Conservation (phyloP, 2,888 invertebrate genomes). For the Acrocera orbiculus region DNA sequence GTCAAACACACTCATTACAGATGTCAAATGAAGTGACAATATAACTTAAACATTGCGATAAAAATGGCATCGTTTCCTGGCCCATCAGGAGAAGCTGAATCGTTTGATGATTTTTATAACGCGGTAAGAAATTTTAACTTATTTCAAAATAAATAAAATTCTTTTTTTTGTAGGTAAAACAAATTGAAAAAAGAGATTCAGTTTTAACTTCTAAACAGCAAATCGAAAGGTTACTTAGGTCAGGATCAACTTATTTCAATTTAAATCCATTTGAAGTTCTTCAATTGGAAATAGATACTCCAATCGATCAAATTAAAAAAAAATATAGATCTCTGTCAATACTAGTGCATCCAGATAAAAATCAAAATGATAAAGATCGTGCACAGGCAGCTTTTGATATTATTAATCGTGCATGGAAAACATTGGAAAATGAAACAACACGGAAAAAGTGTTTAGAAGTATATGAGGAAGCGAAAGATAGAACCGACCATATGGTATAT, state of each 20-base stretch:
- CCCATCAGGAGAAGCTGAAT: constrained; percentile 41
- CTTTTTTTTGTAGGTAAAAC: constrained; percentile 61
- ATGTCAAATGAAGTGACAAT: too few relatives aligned
- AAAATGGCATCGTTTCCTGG: too few relatives aligned
- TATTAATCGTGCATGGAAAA: constrained; percentile 89
- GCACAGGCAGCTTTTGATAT: constrained; percentile 88
- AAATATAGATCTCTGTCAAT: constrained; percentile 93
- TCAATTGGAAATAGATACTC: constrained; percentile 76
- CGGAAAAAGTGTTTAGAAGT: constrained; percentile 88
- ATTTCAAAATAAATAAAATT: neutral
- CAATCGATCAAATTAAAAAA: constrained; percentile 86
- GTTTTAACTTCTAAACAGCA: constrained; percentile 93
- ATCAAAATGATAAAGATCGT: constrained; percentile 84
- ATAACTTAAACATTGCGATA: too few relatives aligned
- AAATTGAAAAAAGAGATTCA: constrained; percentile 94
- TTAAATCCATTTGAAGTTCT: constrained; percentile 87
- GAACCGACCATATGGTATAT: constrained; percentile 79
- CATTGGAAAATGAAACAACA: constrained; percentile 84
- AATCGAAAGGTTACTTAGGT: constrained; percentile 84
- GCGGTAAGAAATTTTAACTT: constrained; percentile 41
- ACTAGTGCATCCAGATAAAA: constrained; percentile 98
- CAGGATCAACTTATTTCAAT: constrained; percentile 97
- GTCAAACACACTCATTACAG: too few relatives aligned
- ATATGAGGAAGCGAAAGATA: constrained; percentile 89
- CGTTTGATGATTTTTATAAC: constrained; percentile 65